A percentile compares a stretch with the other conserved stretches of the same genome.
phyloP scores from a whole-genome alignment of 2,888 invertebrate genomes.

The Chorisops tibialis region DNA sequence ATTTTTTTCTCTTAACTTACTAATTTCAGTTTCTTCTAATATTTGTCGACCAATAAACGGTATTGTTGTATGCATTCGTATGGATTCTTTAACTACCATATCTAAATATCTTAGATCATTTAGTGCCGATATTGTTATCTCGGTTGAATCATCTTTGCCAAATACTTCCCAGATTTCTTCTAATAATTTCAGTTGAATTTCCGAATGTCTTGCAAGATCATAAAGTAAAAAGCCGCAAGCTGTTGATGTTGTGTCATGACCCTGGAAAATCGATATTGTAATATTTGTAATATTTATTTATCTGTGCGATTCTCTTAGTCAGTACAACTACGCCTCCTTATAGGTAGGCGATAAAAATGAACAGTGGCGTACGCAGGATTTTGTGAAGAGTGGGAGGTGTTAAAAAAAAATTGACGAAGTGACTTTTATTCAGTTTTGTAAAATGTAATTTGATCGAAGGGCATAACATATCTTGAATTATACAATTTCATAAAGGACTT shows the following conservation, averaged over 20 bases:
- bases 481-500: too few species aligned
- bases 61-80: slow-evolving; percentile 29
- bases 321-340: too few species aligned
- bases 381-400: too few species aligned
- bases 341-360: too few species aligned
- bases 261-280: too few species aligned
- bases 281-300: too few species aligned
- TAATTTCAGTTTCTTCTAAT: slow-evolving; percentile 6
- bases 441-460: too few species aligned
- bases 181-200: slow-evolving; percentile 46
- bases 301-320: too few species aligned
- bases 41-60: slow-evolving; percentile 30
- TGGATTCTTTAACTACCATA: slow-evolving; percentile 30
- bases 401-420: too few species aligned
- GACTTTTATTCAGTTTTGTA: too few species aligned
- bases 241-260: slow-evolving; percentile 51
- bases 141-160: slow-evolving; percentile 29
- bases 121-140: slow-evolving; percentile 9
- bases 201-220: slow-evolving; percentile 46
- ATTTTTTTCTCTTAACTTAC: neutral
- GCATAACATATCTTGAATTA: too few species aligned
- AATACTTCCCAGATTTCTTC: slow-evolving; percentile 46
- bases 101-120: slow-evolving; percentile 27
- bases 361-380: too few species aligned
- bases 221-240: slow-evolving; percentile 49